Conservation (phyloP, 2,888 invertebrate genomes). For the Belgica antarctica region DNA sequence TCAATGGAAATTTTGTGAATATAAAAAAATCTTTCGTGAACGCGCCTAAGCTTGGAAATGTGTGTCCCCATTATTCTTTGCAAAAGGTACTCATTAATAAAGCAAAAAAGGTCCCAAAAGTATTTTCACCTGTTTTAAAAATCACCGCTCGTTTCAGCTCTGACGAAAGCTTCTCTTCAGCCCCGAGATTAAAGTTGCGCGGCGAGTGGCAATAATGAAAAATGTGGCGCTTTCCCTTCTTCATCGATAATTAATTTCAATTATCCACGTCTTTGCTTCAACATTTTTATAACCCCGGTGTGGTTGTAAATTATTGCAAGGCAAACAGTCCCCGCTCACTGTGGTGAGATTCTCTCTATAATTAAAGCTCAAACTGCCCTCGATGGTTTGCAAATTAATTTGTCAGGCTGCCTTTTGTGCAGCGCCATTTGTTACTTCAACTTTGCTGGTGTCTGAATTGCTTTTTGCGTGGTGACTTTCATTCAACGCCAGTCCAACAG, state of each 20-base stretch:
- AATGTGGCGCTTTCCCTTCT: constrained; percentile 9
- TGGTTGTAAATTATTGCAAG: constrained; percentile 29
- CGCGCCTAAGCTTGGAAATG: constrained; percentile 1
- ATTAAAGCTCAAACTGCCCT: background rate
- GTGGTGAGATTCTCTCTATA: background rate
- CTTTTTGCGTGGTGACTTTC: background rate
- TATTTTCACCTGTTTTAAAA: background rate
- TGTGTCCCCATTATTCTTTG: background rate
- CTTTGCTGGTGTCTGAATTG: background rate
- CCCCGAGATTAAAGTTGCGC: background rate
- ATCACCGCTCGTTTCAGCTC: background rate
- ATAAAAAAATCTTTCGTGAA: background rate
- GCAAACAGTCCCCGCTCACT: background rate
- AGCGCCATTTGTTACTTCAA: background rate
- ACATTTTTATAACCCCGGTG: background rate
- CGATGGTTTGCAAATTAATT: background rate
- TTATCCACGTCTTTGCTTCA: constrained; percentile 30
- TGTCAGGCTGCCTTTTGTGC: background rate
- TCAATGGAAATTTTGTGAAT: constrained; percentile 13
- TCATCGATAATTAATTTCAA: constrained; percentile 42
- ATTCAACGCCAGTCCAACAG: no score
- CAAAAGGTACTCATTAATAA: constrained; percentile 22
- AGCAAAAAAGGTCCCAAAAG: background rate
- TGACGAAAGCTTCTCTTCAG: background rate
- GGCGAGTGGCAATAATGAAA: constrained; percentile 1